Evolutionary conservation across 2,113 vertebrate species (phyloP), one percentile per base, ranked within the genome.

Genomic region (Marmota flaviventris): DNA sequence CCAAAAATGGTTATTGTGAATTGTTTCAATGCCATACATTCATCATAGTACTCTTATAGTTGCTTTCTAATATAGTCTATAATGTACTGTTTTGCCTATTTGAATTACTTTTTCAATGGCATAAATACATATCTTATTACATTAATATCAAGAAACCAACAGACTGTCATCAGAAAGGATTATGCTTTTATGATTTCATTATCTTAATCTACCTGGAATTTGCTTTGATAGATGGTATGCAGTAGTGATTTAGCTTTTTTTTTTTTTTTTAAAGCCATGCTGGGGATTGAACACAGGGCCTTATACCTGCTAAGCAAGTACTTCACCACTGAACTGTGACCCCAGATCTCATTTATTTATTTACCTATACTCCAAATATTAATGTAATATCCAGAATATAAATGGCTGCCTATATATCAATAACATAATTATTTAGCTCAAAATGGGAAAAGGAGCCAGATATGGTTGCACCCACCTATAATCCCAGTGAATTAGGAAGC

Each of bases 141-240:
- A n/a, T 94, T 65, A 95, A 84, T 96, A 87, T 73, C 39, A 82
- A 91, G 65, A 76, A 85, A 77, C 42, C 87, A 56, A 77, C 58
- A 85, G 17, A 32, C 3, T 82, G 20, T 37, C 48, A 17, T 70
- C 94, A 87, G 32, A 85, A 79, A 82, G 58, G 37, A 76, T 89
- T 91, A 56, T 72, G 25, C 37, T 93, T 94, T 95, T 92, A 70
- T 94, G 24, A 78, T 94, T 94, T 95, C 14, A 75, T 79, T 92
- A n/a, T 90, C 73, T 95, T 95, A 89, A 89, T 83, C 63, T n/a
- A 75, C 53, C 20, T 53, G 67, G 56, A 88, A 96, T 94, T 94
- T 97, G 13, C 67, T 93, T 56, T 69, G 20, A 13, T 91, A 63
- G 65, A 93, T 75, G 51, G 14, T 79, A n/a, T 65, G 14, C 48